Evolutionary conservation across 2,888 invertebrate genomes (phyloP).

Genomic region (Diabrotica balteata): DNA sequence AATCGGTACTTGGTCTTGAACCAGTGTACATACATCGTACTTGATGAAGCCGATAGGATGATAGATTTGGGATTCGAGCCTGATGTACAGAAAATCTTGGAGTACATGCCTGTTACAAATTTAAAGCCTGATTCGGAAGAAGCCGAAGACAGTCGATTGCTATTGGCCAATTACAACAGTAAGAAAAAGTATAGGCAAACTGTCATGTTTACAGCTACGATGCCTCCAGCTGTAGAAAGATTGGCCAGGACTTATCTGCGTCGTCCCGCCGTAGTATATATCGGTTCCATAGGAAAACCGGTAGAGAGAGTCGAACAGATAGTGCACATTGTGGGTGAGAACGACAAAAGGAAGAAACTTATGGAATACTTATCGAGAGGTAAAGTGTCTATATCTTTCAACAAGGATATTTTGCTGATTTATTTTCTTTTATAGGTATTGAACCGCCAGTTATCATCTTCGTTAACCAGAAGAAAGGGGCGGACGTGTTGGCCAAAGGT

Average conservation of each 20-base stretch:
- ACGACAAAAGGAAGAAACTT: slow-evolving; percentile 95
- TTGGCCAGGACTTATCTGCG: slow-evolving; percentile 93
- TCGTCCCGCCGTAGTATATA: slow-evolving; percentile 94
- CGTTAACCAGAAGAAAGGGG: slow-evolving; percentile 98
- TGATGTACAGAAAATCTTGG: slow-evolving; percentile 96
- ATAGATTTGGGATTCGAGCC: slow-evolving; percentile 99
- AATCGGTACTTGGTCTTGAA: slow-evolving; percentile 92
- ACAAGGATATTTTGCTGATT: no score
- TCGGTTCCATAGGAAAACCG: slow-evolving; percentile 94
- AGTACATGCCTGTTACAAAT: slow-evolving; percentile 97
- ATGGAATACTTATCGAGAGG: slow-evolving; percentile 81
- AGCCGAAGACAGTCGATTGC: slow-evolving; percentile 81
- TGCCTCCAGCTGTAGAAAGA: slow-evolving; percentile 98
- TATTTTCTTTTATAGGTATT: slow-evolving; percentile 65
- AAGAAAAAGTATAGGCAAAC: slow-evolving; percentile 99
- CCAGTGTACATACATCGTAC: slow-evolving; percentile 97
- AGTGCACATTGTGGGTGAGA: slow-evolving; percentile 93
- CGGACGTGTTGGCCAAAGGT: slow-evolving; percentile 96
- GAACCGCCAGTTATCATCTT: slow-evolving; percentile 99
- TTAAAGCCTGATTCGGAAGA: slow-evolving; percentile 98
- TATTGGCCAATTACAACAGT: slow-evolving; percentile 92
- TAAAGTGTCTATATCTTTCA: background rate
- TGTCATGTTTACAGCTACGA: slow-evolving; percentile 99
- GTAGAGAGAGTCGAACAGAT: slow-evolving; percentile 98
- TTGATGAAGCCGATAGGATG: slow-evolving; percentile 98